Percentiles rank a stretch among this genome's conserved stretches.
These are phyloP conservation scores for Acleris holmiana DNA, from an alignment of 2,888 invertebrate species.

Conservation along the genomic window DNA sequence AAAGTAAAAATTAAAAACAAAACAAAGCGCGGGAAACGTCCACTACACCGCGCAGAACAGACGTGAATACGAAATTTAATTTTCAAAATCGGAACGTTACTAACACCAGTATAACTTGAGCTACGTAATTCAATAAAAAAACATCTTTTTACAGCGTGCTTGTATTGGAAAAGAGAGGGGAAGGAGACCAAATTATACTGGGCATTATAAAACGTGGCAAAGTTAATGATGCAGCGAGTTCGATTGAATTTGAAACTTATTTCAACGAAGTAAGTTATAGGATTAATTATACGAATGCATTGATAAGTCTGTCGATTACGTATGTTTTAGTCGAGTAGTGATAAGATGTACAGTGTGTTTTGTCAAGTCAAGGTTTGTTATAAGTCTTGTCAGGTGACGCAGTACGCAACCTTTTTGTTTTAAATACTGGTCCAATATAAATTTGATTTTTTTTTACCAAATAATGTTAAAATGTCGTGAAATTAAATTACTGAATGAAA, in stretches of 20 bases:
- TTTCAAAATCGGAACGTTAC: conserved; percentile 71
- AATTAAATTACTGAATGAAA: too few relatives aligned
- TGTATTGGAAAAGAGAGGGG: conserved; percentile 42
- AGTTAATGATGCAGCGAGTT: conserved; percentile 34
- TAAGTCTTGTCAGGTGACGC: not conserved
- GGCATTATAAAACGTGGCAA: conserved; percentile 44
- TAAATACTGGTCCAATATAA: too few relatives aligned
- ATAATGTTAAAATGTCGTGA: too few relatives aligned
- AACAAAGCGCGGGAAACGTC: conserved; percentile 60
- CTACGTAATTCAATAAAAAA: conserved; percentile 48
- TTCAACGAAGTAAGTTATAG: conserved; percentile 7
- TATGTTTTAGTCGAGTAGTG: conserved; percentile 69
- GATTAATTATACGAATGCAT: conserved; percentile 36
- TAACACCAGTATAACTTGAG: conserved; percentile 51
- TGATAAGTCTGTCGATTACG: conserved; percentile 60
- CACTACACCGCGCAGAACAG: conserved; percentile 60
- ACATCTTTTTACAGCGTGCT: conserved; percentile 40
- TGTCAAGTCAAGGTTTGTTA: not conserved
- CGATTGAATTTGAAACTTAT: conserved; percentile 44
- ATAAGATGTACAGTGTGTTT: conserved; percentile 73
- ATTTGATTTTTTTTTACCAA: too few relatives aligned
- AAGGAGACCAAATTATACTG: conserved; percentile 51
- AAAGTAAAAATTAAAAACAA: conserved; percentile 45
- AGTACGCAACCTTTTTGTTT: too few relatives aligned
- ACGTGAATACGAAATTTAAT: conserved; percentile 74